Evolutionary conservation across 1,140 invertebrate genomes (phyloP).

Genomic region (Heliconius nattereri): DNA sequence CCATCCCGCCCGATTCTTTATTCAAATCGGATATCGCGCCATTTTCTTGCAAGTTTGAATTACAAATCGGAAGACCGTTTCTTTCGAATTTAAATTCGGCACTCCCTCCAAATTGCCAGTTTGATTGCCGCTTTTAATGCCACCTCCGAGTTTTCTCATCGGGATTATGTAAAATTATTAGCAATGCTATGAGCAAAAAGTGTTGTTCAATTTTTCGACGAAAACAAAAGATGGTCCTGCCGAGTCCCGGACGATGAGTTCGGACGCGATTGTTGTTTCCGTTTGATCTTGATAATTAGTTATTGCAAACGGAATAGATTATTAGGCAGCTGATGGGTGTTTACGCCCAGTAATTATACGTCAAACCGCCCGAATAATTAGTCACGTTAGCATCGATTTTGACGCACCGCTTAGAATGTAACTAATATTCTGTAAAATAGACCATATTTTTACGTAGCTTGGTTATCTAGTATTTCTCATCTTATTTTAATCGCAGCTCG

Average conservation of each 20-base stretch:
- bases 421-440: conserved; percentile 14
- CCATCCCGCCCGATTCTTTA: conserved; percentile 58
- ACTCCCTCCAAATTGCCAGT: conserved; percentile 71
- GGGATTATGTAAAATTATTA: conserved; percentile 65
- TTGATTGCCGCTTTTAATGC: conserved; percentile 71
- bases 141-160: conserved; percentile 58
- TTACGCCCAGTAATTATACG: conserved; percentile 57
- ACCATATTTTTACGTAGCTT: background rate
- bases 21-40: conserved; percentile 74
- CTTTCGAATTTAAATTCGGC: conserved; percentile 70
- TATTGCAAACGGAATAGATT: conserved; percentile 72
- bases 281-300: conserved; percentile 75
- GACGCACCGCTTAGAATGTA: conserved; percentile 36
- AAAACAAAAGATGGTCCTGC: conserved; percentile 54
- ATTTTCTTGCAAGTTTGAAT: conserved; percentile 77
- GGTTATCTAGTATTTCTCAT: background rate
- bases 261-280: conserved; percentile 61
- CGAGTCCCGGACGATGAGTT: conserved; percentile 47
- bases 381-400: conserved; percentile 52
- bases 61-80: conserved; percentile 75
- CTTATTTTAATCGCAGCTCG: background rate
- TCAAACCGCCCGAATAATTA: conserved; percentile 59
- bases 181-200: conserved; percentile 46
- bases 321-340: conserved; percentile 56
- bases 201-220: conserved; percentile 42